phyloP scores from a whole-genome alignment of 2,888 invertebrate species.

The Acleris holmiana region DNA sequence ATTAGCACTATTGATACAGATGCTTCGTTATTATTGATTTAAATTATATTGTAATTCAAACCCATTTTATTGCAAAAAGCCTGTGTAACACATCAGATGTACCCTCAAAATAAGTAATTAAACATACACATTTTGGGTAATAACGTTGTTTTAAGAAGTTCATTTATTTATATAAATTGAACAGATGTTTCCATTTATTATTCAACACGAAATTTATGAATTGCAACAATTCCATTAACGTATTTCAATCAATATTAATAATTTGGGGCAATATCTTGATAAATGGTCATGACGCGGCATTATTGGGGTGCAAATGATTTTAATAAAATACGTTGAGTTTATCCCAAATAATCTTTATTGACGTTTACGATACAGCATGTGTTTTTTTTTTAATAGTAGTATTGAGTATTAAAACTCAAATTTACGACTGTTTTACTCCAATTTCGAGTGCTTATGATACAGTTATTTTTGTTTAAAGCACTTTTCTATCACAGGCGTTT shows the following conservation, averaged over 20 bases:
- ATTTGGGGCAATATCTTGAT: constrained; percentile 15
- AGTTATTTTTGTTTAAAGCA: no score
- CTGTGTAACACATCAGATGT: neutral
- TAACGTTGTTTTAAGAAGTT: neutral
- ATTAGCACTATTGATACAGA: no score
- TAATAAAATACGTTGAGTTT: constrained; percentile 17
- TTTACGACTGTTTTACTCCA: no score
- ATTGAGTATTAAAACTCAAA: neutral
- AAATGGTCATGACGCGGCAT: constrained; percentile 16
- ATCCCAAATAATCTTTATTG: constrained; percentile 20
- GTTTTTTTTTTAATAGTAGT: neutral
- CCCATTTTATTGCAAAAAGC: no score
- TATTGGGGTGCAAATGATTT: constrained; percentile 20
- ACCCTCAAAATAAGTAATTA: neutral
- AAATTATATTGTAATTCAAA: no score
- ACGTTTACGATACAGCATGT: constrained; percentile 5
- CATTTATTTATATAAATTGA: neutral
- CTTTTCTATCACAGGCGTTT: no score
- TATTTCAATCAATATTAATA: constrained; percentile 1
- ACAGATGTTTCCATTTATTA: constrained; percentile 2
- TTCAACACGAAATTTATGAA: constrained; percentile 4
- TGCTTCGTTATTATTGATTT: no score
- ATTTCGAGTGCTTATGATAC: no score
- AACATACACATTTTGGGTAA: neutral
- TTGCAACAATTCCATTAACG: constrained; percentile 8